phyloP scores from a whole-genome alignment of 2,113 vertebrate genomes.

The Marmota monax region DNA sequence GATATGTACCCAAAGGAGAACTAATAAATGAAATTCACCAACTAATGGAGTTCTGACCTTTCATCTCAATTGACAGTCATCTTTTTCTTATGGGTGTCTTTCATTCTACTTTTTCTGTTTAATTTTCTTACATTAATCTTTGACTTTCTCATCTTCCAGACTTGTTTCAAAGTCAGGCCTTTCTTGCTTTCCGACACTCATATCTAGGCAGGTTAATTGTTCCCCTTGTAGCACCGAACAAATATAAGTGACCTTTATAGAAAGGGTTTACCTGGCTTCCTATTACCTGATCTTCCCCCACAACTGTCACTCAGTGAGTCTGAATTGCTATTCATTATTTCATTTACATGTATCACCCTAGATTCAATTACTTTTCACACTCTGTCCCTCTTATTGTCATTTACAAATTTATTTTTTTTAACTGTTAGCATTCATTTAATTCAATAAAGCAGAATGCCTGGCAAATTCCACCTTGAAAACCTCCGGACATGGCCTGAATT shows the following conservation, averaged over 20 bases:
- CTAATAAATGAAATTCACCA: background rate
- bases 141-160: background rate
- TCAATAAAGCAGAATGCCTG: background rate
- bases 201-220: background rate
- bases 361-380: background rate
- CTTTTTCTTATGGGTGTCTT: background rate
- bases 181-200: background rate
- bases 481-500: background rate
- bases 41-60: background rate
- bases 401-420: constrained; percentile 7
- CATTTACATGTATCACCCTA: background rate
- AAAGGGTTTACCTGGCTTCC: background rate
- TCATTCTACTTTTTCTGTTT: background rate
- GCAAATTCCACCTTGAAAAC: constrained; percentile 22
- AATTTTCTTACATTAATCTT: background rate
- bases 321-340: background rate
- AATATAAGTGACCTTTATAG: background rate
- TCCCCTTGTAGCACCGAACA: background rate
- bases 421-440: background rate
- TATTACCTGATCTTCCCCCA: background rate
- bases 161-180: background rate
- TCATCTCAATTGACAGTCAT: background rate
- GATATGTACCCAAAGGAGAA: background rate
- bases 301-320: background rate
- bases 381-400: background rate